phyloP scores from a whole-genome alignment of 2,113 vertebrate species.

The Otus sunia region DNA sequence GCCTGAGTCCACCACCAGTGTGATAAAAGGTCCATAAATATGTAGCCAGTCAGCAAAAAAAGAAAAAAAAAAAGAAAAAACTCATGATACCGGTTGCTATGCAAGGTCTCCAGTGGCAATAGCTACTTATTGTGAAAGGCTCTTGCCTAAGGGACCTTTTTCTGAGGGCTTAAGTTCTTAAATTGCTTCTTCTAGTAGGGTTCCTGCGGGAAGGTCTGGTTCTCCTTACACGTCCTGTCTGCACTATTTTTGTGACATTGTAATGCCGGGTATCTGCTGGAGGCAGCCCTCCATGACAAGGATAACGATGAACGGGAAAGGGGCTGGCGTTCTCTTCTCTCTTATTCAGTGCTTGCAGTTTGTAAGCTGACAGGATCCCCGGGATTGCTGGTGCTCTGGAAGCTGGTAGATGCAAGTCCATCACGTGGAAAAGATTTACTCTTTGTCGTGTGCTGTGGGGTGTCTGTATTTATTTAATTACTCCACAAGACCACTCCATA shows the following conservation, averaged over 20 bases:
- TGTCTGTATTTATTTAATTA: background rate
- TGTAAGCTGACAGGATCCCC: background rate
- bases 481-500: constrained; percentile 29
- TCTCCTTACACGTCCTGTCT: background rate
- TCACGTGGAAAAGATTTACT: background rate
- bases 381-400: constrained; percentile 27
- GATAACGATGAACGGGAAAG: background rate
- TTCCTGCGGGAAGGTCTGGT: background rate
- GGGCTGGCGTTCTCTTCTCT: background rate
- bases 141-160: constrained; percentile 30
- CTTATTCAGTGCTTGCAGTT: background rate
- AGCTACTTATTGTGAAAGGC: background rate
- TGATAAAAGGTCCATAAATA: constrained; percentile 3
- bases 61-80: background rate
- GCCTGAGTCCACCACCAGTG: background rate
- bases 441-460: background rate
- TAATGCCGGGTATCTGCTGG: background rate
- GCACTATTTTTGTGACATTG: background rate
- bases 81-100: constrained; percentile 32
- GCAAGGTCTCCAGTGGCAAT: constrained; percentile 31
- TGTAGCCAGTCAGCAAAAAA: constrained; percentile 54
- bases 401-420: background rate
- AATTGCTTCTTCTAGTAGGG: background rate
- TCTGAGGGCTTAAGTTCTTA: constrained; percentile 50
- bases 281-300: background rate